Evolutionary conservation across 1,140 invertebrate species (phyloP), one percentile per base, ranked within the genome.

Genomic region (Cotesia vestalis): DNA sequence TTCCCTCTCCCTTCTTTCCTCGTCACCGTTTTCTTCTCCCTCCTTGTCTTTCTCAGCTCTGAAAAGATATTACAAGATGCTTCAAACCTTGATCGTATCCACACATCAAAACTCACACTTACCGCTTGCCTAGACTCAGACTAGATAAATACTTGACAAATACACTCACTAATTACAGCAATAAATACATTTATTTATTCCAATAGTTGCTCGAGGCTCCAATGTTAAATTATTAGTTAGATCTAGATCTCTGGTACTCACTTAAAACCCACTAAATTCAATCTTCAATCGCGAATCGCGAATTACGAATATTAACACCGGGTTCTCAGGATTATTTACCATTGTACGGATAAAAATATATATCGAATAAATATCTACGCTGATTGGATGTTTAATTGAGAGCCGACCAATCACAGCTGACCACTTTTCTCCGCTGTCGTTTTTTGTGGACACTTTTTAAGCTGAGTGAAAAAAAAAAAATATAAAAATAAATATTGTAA

Each of bases 41-140:
- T 46, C 38, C 9, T 46, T 46, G 20, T 14, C 20, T 14, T 6
- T 59, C n/a, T 59, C 55, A 14, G 6, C 14, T 59, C 57, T 27
- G 27, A 27, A 27, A 27, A 59, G 57, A 46, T 46, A 59, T 59
- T 55, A 0, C n/a, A 59, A 59, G 57, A 59, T 59, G 57, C 57
- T 59, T 59, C 20, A 59, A 20, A 17, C 14, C 8, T 11, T 59
- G 9, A 9, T 20, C 27, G 9, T 59, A 9, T 17, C 14, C 57
- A 59, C 57, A 11, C 3, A 14, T 52, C 4, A 20, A 27, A 27
- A 9, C 9, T 17, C 8, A 59, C 57, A 46, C 40, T 46, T 11
- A 9, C 5, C 11, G 6, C 11, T 46, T 46, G 2, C 5, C 9
- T 40, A 40, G 9, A 40, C 5, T 9, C 40, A 9, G 27, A 9